Conservation (phyloP, 2,888 invertebrate species). For the Tupiocoris notatus region DNA sequence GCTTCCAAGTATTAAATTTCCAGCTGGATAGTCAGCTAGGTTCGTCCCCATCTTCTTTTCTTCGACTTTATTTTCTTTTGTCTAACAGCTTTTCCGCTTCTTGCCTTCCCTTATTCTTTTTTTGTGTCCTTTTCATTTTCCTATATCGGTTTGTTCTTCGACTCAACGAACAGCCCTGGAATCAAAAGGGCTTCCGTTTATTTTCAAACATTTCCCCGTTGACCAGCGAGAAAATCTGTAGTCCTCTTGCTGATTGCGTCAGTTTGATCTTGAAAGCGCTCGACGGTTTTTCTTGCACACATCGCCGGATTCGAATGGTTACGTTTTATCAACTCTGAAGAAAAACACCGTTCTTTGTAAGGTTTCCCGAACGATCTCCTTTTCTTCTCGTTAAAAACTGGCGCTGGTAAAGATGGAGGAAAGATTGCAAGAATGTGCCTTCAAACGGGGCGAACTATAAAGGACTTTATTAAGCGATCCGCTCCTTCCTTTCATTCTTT, state of each 20-base stretch:
- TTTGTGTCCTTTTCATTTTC: background rate
- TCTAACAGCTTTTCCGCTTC: background rate
- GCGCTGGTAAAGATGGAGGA: background rate
- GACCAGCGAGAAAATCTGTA: background rate
- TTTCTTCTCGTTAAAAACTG: background rate
- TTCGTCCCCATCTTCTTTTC: conserved; percentile 2
- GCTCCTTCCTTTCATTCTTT: background rate
- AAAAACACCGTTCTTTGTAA: background rate
- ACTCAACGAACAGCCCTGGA: background rate
- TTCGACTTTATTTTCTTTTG: conserved; percentile 15
- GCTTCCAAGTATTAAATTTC: conserved; percentile 9
- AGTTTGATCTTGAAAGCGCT: background rate
- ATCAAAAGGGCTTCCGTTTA: background rate
- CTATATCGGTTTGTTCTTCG: background rate
- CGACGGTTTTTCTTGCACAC: background rate
- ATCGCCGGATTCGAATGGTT: background rate
- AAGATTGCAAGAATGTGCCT: background rate
- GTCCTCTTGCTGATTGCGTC: background rate
- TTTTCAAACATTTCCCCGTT: background rate
- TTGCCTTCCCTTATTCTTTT: background rate
- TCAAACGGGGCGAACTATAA: background rate
- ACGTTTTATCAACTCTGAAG: background rate
- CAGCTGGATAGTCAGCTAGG: background rate
- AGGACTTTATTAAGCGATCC: background rate
- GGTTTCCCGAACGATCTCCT: background rate